Base-by-base conservation (phyloP, 2,888 invertebrate genomes). In the Urechis unicinctus region DNA sequence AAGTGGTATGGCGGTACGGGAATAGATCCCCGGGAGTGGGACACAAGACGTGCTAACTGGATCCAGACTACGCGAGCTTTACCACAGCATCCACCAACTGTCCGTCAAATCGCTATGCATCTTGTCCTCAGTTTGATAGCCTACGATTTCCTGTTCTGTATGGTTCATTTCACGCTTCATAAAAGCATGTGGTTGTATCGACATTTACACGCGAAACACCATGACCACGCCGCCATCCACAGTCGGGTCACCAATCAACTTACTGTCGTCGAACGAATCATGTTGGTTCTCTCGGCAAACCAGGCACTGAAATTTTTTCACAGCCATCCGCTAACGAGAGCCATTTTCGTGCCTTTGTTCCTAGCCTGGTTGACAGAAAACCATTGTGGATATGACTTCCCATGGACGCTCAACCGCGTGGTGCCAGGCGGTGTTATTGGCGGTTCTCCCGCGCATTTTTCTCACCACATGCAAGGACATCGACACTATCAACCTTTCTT, bases 221-320 rank as follows among this genome's bases (percentile, higher is more conserved):
- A 73, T 56, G 56, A 68, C 28, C 72, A 72, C 55, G 68, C 63
- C 29, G 54, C 57, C 17, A 52, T 73, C 44, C 64, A 68, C 41
- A 55, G 64, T n/a, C 68, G 70, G 48, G 66, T 73, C 47, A 72
- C 72, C 42, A 72, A 72, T 56, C 65, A 68, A 59, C 66, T 73
- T 47, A 64, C 66, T 1, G 61, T 72, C 1, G 36, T 51, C 5
- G 73, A 73, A 50, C 54, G 73, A 48, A 56, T 68, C 17, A 49
- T 60, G 3, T 57, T 70, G 22, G 58, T 73, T 24, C 55, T 72
- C 22, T 64, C 68, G 1, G 73, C 73, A 1, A 72, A 73, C 51
- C 63, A 64, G 47, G 63, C 70, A 1, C 61, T 73, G 45, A 54
- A 58, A 46, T 17, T 58, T 3, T 29, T 61, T 25, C 52, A 61